Percentiles rank a stretch among this genome's conserved stretches.
These are phyloP conservation scores for Lepidochrysops patricia DNA, from an alignment of 2,888 invertebrate genomes.

Conservation along the genomic window DNA sequence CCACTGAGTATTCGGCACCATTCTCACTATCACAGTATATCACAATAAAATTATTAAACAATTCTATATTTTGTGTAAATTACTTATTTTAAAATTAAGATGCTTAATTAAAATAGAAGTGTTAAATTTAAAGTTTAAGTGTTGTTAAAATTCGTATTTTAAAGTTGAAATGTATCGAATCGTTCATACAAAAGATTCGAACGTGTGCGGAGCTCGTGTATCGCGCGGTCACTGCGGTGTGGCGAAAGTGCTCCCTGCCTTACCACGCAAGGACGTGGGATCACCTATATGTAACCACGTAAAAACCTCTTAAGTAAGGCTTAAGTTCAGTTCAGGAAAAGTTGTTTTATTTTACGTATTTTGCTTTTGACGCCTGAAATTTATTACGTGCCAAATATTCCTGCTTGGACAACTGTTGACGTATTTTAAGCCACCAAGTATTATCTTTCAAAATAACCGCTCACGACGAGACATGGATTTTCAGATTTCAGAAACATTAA, in stretches of 20 bases:
- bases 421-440: too few species aligned
- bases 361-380: not conserved
- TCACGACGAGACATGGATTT: too few species aligned
- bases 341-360: not conserved
- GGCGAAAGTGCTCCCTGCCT: not conserved
- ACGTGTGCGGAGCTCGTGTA: not conserved
- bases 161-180: not conserved
- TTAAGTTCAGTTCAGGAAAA: not conserved
- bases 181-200: not conserved
- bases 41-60: not conserved
- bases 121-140: not conserved
- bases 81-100: not conserved
- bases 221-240: not conserved
- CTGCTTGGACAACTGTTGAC: too few species aligned
- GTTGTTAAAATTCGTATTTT: too few species aligned
- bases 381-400: too few species aligned
- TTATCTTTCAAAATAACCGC: too few species aligned
- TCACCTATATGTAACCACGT: not conserved
- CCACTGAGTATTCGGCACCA: constrained; percentile 53
- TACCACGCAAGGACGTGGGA: not conserved
- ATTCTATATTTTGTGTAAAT: too few species aligned
- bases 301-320: not conserved
- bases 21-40: constrained; percentile 28
- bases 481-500: too few species aligned
- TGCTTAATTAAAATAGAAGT: not conserved